Conservation (phyloP, 2,888 invertebrate species). For the Pyrgus malvae region DNA sequence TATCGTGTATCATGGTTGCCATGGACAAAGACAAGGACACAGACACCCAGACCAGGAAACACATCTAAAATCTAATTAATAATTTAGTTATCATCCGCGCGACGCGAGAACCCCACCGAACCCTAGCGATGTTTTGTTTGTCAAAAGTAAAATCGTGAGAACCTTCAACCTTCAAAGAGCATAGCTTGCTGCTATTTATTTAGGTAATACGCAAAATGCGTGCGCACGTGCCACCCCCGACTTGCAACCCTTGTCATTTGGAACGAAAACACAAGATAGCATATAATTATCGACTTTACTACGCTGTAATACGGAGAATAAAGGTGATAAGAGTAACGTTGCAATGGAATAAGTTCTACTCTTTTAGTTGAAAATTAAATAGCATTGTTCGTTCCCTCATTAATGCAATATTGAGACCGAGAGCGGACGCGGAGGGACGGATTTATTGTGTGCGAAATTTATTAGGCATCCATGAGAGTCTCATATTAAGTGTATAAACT, state of each 20-base stretch:
- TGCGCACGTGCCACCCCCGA: slow-evolving; percentile 68
- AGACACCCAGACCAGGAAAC: too few relatives aligned
- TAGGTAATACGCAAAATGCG: slow-evolving; percentile 77
- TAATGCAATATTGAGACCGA: slow-evolving; percentile 74
- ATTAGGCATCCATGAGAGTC: slow-evolving; percentile 47
- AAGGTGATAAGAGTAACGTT: background rate
- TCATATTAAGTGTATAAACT: slow-evolving; percentile 19
- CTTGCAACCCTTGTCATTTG: slow-evolving; percentile 47
- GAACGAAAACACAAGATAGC: slow-evolving; percentile 6
- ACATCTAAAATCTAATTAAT: too few relatives aligned
- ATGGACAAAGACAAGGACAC: too few relatives aligned
- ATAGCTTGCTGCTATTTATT: slow-evolving; percentile 68
- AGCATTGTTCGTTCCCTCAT: slow-evolving; percentile 74
- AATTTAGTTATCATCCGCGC: too few relatives aligned
- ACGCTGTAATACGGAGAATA: slow-evolving; percentile 25
- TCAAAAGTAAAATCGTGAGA: slow-evolving; percentile 49
- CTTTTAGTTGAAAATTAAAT: slow-evolving; percentile 75
- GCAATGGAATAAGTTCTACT: slow-evolving; percentile 51
- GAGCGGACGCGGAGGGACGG: slow-evolving; percentile 52
- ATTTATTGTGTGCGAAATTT: slow-evolving; percentile 72
- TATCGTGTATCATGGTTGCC: too few relatives aligned
- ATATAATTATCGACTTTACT: slow-evolving; percentile 43
- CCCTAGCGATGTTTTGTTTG: background rate
- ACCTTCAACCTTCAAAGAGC: slow-evolving; percentile 30
- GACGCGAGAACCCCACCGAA: background rate